These are phyloP conservation scores for Holothuria scabra DNA, from an alignment of 53 echinoderm and acorn worm genomes.

Conservation along the genomic window DNA sequence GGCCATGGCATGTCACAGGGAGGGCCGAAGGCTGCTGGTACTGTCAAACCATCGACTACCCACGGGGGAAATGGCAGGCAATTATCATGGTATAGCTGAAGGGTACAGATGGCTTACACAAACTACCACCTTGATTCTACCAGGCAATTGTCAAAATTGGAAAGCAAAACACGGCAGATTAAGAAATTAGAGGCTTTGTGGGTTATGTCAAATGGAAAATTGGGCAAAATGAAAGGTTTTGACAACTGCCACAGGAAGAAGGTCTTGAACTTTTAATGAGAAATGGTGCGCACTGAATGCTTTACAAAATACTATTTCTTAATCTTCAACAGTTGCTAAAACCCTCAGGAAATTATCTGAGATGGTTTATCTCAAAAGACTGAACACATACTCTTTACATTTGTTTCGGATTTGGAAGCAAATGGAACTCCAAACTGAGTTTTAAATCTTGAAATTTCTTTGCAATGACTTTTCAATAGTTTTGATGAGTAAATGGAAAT, in stretches of 20 bases:
- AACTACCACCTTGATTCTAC: conserved; percentile 1
- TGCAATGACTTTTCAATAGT: no score
- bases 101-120: not conserved
- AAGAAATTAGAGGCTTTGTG: conserved; percentile 33
- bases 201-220: conserved; percentile 36
- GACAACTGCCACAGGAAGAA: not conserved
- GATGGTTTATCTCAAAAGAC: no score
- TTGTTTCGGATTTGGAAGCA: no score
- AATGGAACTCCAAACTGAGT: no score
- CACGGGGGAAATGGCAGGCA: conserved; percentile 37
- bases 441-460: no score
- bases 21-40: conserved; percentile 30
- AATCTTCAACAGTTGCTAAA: no score
- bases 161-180: conserved; percentile 39
- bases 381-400: no score
- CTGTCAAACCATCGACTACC: conserved; percentile 28
- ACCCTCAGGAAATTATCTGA: no score
- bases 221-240: conserved; percentile 27
- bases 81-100: conserved; percentile 28
- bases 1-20: conserved; percentile 20
- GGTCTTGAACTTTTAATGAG: no score
- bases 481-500: no score
- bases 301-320: no score
- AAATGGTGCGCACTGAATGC: no score
- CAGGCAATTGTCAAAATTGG: conserved; percentile 33